Conservation (phyloP, 2,113 vertebrate species). For the Bambusicola thoracicus region DNA sequence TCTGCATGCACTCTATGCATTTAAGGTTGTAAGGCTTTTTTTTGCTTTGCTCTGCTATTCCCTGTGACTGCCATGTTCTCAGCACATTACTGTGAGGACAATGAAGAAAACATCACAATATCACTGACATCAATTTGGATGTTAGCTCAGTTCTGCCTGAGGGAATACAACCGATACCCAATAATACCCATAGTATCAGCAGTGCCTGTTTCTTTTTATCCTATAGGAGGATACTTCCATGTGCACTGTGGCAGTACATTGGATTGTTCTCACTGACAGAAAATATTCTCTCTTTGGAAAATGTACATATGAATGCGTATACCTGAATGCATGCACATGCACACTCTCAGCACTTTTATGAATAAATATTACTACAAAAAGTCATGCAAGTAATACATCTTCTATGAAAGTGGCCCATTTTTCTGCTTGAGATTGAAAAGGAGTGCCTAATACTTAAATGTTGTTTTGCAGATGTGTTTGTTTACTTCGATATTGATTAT, state of each 20-base stretch:
- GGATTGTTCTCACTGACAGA: neutral
- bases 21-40: neutral
- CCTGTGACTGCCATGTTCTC: accelerated
- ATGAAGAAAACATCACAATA: neutral
- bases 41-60: neutral
- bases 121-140: neutral
- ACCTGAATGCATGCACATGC: neutral
- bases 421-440: neutral
- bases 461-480: neutral
- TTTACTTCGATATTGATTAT: neutral
- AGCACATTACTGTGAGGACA: neutral
- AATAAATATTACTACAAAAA: neutral
- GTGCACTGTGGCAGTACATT: neutral
- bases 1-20: neutral
- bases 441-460: neutral
- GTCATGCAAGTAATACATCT: neutral
- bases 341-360: neutral
- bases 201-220: neutral
- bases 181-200: neutral
- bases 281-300: neutral
- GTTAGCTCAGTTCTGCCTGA: neutral
- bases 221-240: neutral
- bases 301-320: neutral
- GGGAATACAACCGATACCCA: neutral
- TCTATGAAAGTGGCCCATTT: neutral